Base-by-base conservation (phyloP, 2,797 vertebrate genomes). In the Vespertilio murinus region DNA sequence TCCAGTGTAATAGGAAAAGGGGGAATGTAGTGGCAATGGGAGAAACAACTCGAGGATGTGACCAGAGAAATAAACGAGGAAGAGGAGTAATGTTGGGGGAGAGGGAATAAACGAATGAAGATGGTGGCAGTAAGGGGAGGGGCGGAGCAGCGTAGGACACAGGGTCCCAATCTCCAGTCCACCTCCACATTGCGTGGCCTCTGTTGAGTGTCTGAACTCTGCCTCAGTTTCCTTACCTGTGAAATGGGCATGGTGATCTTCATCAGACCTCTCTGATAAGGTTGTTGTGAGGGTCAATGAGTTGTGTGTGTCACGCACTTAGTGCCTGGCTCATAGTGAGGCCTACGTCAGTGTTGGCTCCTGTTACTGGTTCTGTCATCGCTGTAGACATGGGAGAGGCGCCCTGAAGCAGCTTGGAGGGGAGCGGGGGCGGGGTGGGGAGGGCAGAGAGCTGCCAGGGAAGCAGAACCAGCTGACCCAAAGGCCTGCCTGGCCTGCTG, bases 381-480 rank as follows among this genome's bases (percentile, higher is more conserved):
- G 16, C 10, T 0, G 0, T 23, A 73, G 59, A 23, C 64, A 45
- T 22, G 67, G 59, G 45, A 52, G 47, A 16, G 16, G 12, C 1
- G 13, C 25, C 49, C 35, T 16, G 49, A 35, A 79, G 40, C 5
- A 9, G 23, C 45, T 64, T 28, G 56, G 23, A 59, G n/a, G 14
- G 33, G 52, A n/a, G n/a, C n/a, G n/a, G n/a, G n/a, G n/a, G n/a
- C n/a, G 38, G 17, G 0, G 17, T 0, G 8, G 16, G 22, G 9
- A 25, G 4, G 4, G 54, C 54, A 56, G 54, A 59, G 23, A 59
- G 56, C 12, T 74, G 30, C 54, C n/a, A 12, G 42, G n/a, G 9
- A 40, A 64, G 42, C 25, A 14, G 18, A 35, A 56, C 20, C 28
- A 14, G 73, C 30, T 52, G 79, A 93, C 45, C 59, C 1, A 6